Evolutionary conservation across 2,797 vertebrate species (phyloP), one percentile per base, ranked within the genome.

Genomic region (Oryzias dopingdopingensis): DNA sequence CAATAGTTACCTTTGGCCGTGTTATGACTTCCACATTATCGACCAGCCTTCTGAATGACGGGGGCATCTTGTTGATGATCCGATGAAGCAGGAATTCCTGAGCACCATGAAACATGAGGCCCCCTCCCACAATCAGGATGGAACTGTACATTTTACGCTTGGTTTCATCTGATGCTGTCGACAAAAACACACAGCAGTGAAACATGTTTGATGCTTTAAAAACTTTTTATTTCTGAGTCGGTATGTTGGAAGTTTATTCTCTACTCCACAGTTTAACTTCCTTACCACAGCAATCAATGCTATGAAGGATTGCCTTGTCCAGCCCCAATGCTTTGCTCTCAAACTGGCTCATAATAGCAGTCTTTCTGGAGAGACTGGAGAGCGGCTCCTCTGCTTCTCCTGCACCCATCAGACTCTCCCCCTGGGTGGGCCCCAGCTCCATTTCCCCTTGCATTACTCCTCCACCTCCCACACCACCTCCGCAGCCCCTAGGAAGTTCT

Each of bases 111-210:
- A 98, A 99, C 94, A 97, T 93, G 37, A 99, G 88, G 4, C 97
- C 97, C 26, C 97, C 97, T 48, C 97, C 97, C 41, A 98, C 96
- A 4, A 99, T 94, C 80, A 99, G 90, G 80, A 99, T 95, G 69
- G 95, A 98, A 76, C 96, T 95, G 86, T 99, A 99, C 96, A 99
- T 99, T 85, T 99, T 99, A 68, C 96, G 94, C 76, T 99, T 99
- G 53, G 96, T 98, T 84, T 99, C 97, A 24, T 99, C 96, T 4
- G 97, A 98, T 8, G 93, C 97, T 99, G 88, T 40, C 86, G 82
- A 76, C 3, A 63, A 49, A 74, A 18, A 5, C 7, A 1, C 3
- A 26, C 12, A 52, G n/a, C 13, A 37, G 7, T 0, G 1, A 8
- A 17, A 40, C 4, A 42, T 42, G 6, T 49, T 15, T 12, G 32